A percentile compares a stretch with the other conserved stretches of the same genome.
Conservation (phyloP, 1,140 invertebrate species). For the Pollicipes pollicipes region DNA sequence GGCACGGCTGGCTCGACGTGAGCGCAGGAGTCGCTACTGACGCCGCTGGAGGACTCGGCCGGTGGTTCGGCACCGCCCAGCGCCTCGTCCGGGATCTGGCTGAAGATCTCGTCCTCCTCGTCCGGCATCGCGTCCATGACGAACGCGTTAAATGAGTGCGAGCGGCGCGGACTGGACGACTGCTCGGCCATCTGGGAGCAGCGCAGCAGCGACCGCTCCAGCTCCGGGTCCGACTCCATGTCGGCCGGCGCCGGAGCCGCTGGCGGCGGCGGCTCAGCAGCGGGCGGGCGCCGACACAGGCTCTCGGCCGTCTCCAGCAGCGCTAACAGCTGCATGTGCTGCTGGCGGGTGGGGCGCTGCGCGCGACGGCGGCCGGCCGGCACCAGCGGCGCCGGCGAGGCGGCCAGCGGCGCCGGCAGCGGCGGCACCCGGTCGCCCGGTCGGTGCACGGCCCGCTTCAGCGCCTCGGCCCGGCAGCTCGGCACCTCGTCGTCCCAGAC, state of each 20-base stretch:
- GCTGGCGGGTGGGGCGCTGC: background rate
- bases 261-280: background rate
- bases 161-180: no score
- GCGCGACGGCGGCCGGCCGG: no score
- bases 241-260: background rate
- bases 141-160: background rate
- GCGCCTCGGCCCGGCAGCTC: background rate
- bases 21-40: background rate
- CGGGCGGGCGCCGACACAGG: background rate
- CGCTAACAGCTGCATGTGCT: background rate
- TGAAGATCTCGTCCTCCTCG: background rate
- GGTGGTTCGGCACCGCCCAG: background rate
- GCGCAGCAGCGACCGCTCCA: background rate
- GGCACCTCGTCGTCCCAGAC: background rate
- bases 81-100: background rate
- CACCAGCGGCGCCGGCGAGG: background rate
- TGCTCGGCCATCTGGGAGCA: background rate
- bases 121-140: background rate
- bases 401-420: background rate
- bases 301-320: background rate
- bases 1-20: no score
- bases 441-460: background rate
- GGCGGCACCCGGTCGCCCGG: background rate
- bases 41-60: background rate
- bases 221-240: background rate